Percentiles rank a stretch among this genome's conserved stretches.
Evolutionary conservation across 1,140 invertebrate genomes (phyloP).

Genomic region (Mylabris phalerata): DNA sequence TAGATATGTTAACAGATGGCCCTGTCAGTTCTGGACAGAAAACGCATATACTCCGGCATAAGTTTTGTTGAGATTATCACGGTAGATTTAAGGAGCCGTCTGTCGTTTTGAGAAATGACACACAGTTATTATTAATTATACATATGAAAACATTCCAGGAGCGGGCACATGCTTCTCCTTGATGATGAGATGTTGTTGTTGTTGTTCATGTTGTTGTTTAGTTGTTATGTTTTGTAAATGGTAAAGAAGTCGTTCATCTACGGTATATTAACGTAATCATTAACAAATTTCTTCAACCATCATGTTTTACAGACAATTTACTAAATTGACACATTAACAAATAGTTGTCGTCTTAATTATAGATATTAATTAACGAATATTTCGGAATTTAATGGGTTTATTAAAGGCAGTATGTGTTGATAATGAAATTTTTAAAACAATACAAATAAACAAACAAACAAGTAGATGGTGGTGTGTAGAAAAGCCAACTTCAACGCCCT

Average conservation of each 20-base stretch:
- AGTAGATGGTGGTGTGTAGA: no score
- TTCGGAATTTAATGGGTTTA: no score
- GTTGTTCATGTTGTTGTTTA: no score
- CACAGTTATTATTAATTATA: constrained; percentile 25
- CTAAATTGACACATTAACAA: not conserved
- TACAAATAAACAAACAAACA: no score
- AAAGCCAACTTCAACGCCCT: no score
- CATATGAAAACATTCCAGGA: constrained; percentile 7
- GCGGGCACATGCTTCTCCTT: constrained; percentile 4
- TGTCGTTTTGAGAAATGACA: constrained; percentile 25
- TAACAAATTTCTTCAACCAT: constrained; percentile 9
- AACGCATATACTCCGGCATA: constrained; percentile 9
- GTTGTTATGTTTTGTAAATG: not conserved
- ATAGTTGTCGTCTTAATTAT: no score
- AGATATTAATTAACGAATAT: no score
- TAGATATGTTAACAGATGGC: constrained; percentile 23
- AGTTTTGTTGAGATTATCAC: constrained; percentile 26
- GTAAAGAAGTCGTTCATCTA: constrained; percentile 1
- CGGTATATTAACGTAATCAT: constrained; percentile 9
- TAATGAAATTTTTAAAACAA: no score
- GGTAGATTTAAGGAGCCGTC: constrained; percentile 29
- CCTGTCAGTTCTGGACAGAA: constrained; percentile 19
- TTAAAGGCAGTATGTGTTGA: no score
- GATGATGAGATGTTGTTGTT: no score
- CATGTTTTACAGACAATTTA: constrained; percentile 10